Evolutionary conservation across 1,140 invertebrate genomes (phyloP).

Genomic region (Bombus picipes): DNA sequence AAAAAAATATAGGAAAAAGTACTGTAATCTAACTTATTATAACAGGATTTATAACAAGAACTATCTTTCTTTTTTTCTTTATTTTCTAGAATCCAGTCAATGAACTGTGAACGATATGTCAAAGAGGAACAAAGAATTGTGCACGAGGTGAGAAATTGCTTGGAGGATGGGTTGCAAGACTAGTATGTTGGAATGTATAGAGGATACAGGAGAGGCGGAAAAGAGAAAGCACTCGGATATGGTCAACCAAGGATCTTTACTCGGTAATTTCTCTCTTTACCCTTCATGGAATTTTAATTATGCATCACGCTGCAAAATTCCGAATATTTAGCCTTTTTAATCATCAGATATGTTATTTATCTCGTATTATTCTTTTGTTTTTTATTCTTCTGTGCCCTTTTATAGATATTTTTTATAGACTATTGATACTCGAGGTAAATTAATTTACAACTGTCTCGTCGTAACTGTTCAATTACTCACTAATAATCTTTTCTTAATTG

Average conservation of each 20-base stretch:
- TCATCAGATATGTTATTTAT: background rate
- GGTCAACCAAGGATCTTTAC: constrained; percentile 18
- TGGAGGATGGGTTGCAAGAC: constrained; percentile 63
- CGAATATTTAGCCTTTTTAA: background rate
- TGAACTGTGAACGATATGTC: constrained; percentile 32
- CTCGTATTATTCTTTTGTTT: background rate
- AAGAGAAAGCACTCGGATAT: constrained; percentile 44
- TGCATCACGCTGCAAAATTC: background rate
- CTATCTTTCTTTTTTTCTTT: background rate
- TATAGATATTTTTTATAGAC: too few species aligned
- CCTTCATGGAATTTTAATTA: background rate
- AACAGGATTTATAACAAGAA: background rate
- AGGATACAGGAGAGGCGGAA: constrained; percentile 39
- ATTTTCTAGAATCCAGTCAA: constrained; percentile 18
- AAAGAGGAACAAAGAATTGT: constrained; percentile 9
- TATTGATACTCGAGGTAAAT: too few species aligned
- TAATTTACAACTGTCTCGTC: too few species aligned
- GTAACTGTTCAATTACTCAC: too few species aligned
- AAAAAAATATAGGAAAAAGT: background rate
- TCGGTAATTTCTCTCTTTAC: constrained; percentile 34
- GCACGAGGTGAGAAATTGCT: constrained; percentile 35
- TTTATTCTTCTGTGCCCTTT: too few species aligned
- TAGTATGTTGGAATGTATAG: constrained; percentile 53
- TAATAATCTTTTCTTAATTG: too few species aligned
- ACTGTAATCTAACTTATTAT: background rate